A percentile compares a stretch with the other conserved stretches of the same genome.
Evolutionary conservation across 2,113 vertebrate genomes (phyloP).

Genomic region (Halcyon malimbica): DNA sequence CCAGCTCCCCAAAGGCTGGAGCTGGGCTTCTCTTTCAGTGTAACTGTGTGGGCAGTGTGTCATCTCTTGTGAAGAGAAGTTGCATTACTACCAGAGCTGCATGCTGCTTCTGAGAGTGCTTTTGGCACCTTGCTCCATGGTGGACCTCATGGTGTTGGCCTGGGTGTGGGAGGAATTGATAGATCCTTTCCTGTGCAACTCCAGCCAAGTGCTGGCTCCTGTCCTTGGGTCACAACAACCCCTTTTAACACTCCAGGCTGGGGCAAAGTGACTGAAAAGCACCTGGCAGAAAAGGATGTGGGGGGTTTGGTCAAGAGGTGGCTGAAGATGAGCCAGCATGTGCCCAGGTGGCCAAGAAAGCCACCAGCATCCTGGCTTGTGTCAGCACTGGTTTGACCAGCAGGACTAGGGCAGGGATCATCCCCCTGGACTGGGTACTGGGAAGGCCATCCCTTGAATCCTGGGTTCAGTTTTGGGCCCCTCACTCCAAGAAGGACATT

Average conservation of each 20-base stretch:
- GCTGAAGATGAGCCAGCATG: not conserved
- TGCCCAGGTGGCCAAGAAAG: not conserved
- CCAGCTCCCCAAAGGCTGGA: not conserved
- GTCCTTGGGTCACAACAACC: not conserved
- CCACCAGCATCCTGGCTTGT: not conserved
- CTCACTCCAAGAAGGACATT: not conserved
- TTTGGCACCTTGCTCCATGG: rapidly evolving
- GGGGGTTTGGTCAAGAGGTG: not conserved
- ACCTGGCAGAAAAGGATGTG: not conserved
- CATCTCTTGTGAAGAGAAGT: not conserved
- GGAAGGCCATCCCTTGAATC: not conserved
- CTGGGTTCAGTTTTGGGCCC: not conserved
- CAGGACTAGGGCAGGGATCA: not conserved
- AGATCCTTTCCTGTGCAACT: not conserved
- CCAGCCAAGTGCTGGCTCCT: not conserved
- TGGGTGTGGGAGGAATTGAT: not conserved
- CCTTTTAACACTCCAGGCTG: not conserved
- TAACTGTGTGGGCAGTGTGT: rapidly evolving
- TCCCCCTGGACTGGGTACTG: not conserved
- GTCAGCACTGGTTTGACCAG: not conserved
- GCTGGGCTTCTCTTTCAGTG: not conserved
- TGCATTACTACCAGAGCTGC: not conserved
- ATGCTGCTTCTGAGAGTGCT: not conserved
- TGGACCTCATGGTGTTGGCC: not conserved
- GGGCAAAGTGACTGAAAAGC: not conserved